These are phyloP conservation scores for Nasonia oneida DNA, from an alignment of 2,888 invertebrate species.

Conservation along the genomic window DNA sequence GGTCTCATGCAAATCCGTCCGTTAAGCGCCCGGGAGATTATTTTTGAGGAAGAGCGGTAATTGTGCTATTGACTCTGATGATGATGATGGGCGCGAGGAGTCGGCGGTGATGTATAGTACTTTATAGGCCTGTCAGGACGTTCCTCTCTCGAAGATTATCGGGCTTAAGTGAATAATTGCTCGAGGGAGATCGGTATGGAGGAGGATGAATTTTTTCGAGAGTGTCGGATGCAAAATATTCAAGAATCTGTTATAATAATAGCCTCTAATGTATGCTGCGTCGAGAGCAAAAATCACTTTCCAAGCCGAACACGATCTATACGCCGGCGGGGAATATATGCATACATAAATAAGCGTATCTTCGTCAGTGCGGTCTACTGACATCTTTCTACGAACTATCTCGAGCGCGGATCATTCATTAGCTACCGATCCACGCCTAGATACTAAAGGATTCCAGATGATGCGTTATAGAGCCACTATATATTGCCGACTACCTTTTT, in stretches of 20 bases:
- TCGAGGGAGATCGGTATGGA: background rate
- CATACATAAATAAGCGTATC: background rate
- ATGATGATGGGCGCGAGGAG: background rate
- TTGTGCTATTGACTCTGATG: conserved; percentile 14
- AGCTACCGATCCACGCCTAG: background rate
- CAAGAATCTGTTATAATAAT: no score
- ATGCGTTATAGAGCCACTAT: background rate
- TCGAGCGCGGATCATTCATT: background rate
- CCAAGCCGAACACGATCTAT: no score
- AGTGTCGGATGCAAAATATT: no score
- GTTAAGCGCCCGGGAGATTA: background rate
- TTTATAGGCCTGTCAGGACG: background rate
- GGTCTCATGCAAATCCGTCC: conserved; percentile 27
- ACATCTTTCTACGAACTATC: conserved; percentile 13
- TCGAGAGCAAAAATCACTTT: no score
- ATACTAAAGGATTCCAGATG: background rate
- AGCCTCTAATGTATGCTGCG: no score
- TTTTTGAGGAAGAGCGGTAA: background rate
- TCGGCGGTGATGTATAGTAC: background rate
- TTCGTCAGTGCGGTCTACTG: conserved; percentile 3
- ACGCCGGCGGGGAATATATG: no score
- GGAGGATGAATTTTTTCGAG: no score
- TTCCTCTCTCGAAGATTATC: background rate
- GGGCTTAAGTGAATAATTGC: background rate
- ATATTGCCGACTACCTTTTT: background rate